These are phyloP conservation scores for Edolisoma coerulescens DNA, from an alignment of 2,113 vertebrate genomes.

Conservation along the genomic window DNA sequence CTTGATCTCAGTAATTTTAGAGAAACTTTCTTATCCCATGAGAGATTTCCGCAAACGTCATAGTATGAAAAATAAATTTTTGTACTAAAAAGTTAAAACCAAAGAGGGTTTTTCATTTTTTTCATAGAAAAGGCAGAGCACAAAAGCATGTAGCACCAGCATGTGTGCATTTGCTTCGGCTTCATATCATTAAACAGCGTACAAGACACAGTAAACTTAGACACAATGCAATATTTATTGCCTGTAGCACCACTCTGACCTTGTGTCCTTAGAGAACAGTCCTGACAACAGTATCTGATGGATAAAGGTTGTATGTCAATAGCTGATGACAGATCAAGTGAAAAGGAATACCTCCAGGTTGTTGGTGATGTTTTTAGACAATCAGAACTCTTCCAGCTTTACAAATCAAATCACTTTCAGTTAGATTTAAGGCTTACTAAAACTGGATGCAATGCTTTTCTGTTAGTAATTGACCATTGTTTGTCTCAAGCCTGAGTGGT, in stretches of 20 bases:
- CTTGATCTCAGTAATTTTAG: not conserved
- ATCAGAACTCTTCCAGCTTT: not conserved
- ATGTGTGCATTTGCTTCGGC: not conserved
- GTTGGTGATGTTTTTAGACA: not conserved
- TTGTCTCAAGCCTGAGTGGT: not conserved
- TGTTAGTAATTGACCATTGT: not conserved
- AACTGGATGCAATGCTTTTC: not conserved
- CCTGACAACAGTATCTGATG: not conserved
- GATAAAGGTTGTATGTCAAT: not conserved
- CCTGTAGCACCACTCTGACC: not conserved
- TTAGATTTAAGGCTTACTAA: not conserved
- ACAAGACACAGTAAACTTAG: not conserved
- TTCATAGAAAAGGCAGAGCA: not conserved
- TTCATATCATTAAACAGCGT: not conserved
- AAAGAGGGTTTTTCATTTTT: not conserved
- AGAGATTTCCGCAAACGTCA: not conserved
- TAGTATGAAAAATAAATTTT: not conserved
- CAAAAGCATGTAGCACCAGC: not conserved
- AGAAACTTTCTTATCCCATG: not conserved
- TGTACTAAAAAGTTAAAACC: not conserved
- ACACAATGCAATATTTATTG: not conserved
- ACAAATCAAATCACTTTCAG: not conserved
- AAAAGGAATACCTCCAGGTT: not conserved
- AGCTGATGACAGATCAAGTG: not conserved
- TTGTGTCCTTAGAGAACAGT: not conserved